A percentile compares a stretch with the other conserved stretches of the same genome.
Conservation (phyloP, 1,140 invertebrate genomes). For the Octopus sinensis region DNA sequence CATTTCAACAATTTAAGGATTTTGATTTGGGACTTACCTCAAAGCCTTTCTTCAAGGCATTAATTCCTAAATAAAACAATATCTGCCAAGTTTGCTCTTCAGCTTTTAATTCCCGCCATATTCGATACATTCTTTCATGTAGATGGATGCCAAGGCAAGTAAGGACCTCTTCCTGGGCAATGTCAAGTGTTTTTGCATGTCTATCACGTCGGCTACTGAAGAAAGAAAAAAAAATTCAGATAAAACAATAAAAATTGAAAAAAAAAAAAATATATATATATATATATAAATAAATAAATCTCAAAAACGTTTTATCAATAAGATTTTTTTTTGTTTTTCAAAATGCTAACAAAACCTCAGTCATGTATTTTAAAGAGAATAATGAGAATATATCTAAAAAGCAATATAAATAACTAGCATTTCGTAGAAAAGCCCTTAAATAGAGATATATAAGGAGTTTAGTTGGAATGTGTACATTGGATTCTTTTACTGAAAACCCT, state of each 20-base stretch:
- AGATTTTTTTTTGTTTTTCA: no score
- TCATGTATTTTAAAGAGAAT: no score
- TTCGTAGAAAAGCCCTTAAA: no score
- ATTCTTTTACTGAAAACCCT: no score
- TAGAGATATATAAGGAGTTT: no score
- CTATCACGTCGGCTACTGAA: conserved; percentile 70
- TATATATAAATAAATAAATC: not conserved
- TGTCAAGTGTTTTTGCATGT: conserved; percentile 90
- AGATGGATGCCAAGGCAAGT: conserved; percentile 89
- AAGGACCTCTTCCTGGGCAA: conserved; percentile 91
- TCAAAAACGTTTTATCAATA: no score
- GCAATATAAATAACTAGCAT: no score
- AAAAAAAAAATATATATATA: not conserved
- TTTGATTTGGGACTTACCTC: conserved; percentile 54
- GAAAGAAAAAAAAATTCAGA: not conserved
- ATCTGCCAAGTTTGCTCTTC: conserved; percentile 89
- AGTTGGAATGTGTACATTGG: no score
- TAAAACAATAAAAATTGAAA: no score
- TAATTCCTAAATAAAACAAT: conserved; percentile 80
- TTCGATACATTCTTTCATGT: conserved; percentile 80
- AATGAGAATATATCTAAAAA: no score
- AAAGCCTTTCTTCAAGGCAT: conserved; percentile 82
- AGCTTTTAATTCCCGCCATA: conserved; percentile 79
- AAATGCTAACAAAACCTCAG: no score
- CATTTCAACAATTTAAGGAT: no score